Percentiles rank a stretch among this genome's conserved stretches.
These are phyloP conservation scores for Ptychodera flava DNA, from an alignment of 35 echinoderm and acorn worm genomes.

Conservation along the genomic window DNA sequence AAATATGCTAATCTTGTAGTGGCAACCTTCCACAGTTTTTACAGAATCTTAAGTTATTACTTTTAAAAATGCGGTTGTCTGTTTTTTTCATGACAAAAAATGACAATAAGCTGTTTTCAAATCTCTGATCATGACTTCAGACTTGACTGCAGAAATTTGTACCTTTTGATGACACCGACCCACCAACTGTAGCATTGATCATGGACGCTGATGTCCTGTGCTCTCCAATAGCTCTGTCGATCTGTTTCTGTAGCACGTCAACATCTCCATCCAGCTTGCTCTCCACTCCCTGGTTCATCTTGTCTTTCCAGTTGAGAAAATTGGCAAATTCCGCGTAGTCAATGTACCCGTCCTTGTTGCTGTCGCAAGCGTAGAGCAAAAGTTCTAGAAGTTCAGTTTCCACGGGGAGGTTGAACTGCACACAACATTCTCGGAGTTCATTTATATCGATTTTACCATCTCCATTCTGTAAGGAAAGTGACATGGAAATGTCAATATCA, in stretches of 20 bases:
- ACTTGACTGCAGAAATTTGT: no score
- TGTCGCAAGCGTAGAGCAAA: constrained; percentile 69
- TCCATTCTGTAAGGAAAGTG: constrained; percentile 60
- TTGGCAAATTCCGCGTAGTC: constrained; percentile 92
- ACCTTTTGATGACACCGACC: constrained; percentile 76
- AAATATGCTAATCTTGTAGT: no score
- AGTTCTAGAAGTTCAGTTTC: constrained; percentile 73
- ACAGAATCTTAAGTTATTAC: no score
- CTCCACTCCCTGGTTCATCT: constrained; percentile 51
- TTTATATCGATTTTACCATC: constrained; percentile 83
- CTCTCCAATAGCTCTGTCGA: constrained; percentile 68
- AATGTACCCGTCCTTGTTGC: constrained; percentile 57
- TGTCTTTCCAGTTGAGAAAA: constrained; percentile 98
- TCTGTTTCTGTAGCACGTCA: constrained; percentile 82
- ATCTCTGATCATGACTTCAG: no score
- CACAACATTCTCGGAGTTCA: constrained; percentile 76
- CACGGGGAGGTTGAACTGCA: constrained; percentile 92
- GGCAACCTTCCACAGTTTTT: no score
- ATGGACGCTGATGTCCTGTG: constrained; percentile 71
- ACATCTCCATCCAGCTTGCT: constrained; percentile 13
- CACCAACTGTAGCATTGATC: constrained; percentile 89
- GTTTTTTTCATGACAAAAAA: no score
- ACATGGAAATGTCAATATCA: no score
- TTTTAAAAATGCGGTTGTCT: no score
- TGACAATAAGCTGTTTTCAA: no score